phyloP scores from a whole-genome alignment of 2,888 invertebrate genomes.

The Philonicus albiceps region DNA sequence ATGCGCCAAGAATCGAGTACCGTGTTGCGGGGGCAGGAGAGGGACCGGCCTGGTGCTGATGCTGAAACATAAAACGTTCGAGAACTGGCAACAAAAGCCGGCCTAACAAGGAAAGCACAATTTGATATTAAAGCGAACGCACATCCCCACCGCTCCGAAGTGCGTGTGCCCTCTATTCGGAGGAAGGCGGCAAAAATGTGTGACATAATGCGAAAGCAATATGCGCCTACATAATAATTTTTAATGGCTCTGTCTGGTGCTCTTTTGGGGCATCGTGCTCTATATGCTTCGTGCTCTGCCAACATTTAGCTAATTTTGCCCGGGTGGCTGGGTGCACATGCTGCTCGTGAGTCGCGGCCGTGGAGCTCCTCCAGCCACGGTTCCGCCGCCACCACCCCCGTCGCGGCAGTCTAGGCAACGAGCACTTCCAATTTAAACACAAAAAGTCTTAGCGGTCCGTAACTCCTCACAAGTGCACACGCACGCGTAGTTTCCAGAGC shows the following conservation, averaged over 20 bases:
- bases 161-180: background rate
- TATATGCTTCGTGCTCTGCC: background rate
- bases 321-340: background rate
- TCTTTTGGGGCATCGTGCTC: background rate
- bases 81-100: background rate
- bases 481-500: background rate
- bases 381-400: background rate
- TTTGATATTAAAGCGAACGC: background rate
- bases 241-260: slow-evolving; percentile 3
- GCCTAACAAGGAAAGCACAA: background rate
- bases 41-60: background rate
- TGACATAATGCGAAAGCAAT: slow-evolving; percentile 9
- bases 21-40: background rate
- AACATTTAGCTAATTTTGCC: background rate
- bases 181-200: background rate
- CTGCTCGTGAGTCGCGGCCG: background rate
- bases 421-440: background rate
- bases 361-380: background rate
- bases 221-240: slow-evolving; percentile 9
- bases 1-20: background rate
- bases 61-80: background rate
- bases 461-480: background rate
- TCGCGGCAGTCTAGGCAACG: background rate
- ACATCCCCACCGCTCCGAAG: background rate
- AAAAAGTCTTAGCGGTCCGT: background rate